phyloP scores from a whole-genome alignment of 1,140 invertebrate genomes.

The Harlomillsia oculata region DNA sequence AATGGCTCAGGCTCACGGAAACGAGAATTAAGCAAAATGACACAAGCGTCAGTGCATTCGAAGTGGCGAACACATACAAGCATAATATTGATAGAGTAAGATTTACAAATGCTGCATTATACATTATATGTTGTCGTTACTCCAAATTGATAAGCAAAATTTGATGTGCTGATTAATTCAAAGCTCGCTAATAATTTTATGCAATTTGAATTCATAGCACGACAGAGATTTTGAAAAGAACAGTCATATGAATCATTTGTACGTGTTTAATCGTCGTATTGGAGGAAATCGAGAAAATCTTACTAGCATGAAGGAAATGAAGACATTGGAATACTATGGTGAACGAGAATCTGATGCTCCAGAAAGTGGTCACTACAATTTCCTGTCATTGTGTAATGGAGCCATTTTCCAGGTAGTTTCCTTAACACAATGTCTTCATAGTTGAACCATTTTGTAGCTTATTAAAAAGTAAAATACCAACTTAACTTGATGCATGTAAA shows the following conservation, averaged over 20 bases:
- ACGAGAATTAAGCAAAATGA: constrained; percentile 19
- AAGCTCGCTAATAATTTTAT: constrained; percentile 2
- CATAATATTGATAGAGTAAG: constrained; percentile 21
- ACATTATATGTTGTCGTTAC: no score
- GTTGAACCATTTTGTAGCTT: no score
- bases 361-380: constrained; percentile 26
- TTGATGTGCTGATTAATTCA: no score
- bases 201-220: constrained; percentile 12
- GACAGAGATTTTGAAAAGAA: constrained; percentile 25
- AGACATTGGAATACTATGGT: constrained; percentile 4
- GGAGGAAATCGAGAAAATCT: not conserved
- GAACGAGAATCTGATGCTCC: not conserved
- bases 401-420: constrained; percentile 17
- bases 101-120: not conserved
- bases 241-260: constrained; percentile 14
- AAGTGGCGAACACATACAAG: constrained; percentile 19
- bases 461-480: not conserved
- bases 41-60: constrained; percentile 1
- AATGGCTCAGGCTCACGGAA: constrained; percentile 28
- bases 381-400: constrained; percentile 30
- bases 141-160: no score
- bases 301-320: not conserved
- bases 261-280: constrained; percentile 18
- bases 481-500: not conserved
- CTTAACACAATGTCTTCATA: no score